phyloP scores from a whole-genome alignment of 2,797 vertebrate genomes.

The Eurystomus glaucurus region DNA sequence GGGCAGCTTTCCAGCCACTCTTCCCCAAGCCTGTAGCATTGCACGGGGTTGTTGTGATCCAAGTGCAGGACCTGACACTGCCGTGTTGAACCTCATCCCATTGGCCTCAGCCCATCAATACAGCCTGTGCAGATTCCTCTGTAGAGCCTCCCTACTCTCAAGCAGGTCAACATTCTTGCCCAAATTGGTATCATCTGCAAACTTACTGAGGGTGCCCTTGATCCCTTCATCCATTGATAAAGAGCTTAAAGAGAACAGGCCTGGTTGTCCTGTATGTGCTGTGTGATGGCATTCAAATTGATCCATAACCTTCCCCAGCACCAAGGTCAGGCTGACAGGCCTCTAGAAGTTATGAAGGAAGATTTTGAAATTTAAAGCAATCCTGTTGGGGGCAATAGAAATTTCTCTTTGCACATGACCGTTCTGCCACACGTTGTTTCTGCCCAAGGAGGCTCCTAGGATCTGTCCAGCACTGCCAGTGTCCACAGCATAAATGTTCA shows the following conservation, averaged over 20 bases:
- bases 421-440: neutral
- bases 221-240: neutral
- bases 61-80: neutral
- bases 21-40: neutral
- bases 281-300: neutral
- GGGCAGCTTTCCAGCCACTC: neutral
- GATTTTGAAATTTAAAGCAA: neutral
- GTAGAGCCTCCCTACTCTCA: neutral
- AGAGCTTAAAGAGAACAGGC: neutral
- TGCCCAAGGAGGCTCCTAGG: neutral
- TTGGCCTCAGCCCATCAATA: neutral
- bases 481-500: neutral
- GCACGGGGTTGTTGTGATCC: neutral
- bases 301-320: neutral
- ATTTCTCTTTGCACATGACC: neutral
- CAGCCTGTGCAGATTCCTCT: neutral
- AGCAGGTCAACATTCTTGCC: neutral
- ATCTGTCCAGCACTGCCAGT: neutral
- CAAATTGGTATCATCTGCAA: neutral
- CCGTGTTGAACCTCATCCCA: neutral
- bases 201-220: neutral
- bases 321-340: neutral
- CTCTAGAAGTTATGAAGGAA: neutral
- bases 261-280: neutral
- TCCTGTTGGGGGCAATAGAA: neutral